Conservation (phyloP, 2,888 invertebrate species). For the Cataglyphis altisquamis region DNA sequence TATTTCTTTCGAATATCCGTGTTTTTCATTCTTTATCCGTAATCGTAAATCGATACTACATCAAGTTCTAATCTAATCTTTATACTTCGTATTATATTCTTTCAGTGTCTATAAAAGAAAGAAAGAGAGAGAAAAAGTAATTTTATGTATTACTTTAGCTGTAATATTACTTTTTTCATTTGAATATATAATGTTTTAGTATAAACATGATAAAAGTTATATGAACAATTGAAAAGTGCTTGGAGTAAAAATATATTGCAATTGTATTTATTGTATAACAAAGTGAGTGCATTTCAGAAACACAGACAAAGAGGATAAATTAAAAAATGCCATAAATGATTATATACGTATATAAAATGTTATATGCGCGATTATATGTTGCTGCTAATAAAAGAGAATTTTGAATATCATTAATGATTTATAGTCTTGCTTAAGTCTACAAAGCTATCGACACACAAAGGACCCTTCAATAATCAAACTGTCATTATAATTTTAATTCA, state of each 20-base stretch:
- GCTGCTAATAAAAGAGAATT: neutral
- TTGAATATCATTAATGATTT: neutral
- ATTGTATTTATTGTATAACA: neutral
- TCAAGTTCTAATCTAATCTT: slow-evolving; percentile 4
- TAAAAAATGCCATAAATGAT: neutral
- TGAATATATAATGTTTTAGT: neutral
- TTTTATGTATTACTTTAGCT: neutral
- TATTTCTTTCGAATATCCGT: slow-evolving; percentile 29
- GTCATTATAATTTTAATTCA: neutral
- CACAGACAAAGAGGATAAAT: neutral
- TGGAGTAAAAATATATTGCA: neutral
- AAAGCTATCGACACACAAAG: neutral
- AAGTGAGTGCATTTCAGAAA: neutral
- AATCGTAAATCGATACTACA: slow-evolving; percentile 13
- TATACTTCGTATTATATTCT: neutral
- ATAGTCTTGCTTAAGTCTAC: neutral
- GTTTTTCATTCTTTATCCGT: slow-evolving; percentile 5
- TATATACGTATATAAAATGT: neutral
- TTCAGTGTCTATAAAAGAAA: neutral
- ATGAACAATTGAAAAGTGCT: neutral
- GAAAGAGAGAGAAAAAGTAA: too few species aligned
- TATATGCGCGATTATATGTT: neutral
- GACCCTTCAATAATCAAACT: neutral
- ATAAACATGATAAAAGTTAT: slow-evolving; percentile 5
- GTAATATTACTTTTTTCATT: neutral